Base-by-base conservation (phyloP, 2,888 invertebrate genomes). In the Drosophila longiperda region DNA sequence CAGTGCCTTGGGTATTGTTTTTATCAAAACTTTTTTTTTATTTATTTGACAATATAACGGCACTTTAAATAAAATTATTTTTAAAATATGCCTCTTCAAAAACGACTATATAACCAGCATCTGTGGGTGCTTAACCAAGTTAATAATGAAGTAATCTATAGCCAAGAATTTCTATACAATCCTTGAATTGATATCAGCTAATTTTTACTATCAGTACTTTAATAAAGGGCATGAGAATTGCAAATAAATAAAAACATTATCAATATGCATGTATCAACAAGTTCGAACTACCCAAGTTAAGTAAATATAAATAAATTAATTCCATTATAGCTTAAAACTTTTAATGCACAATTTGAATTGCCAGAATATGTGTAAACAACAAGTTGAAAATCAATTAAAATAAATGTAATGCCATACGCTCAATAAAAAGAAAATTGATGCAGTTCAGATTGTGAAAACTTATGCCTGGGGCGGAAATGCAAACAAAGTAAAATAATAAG, bases 61-160 rank as follows among this genome's bases (percentile, higher is more conserved):
- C 58, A 78, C 59, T 78, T 72, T 75, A 67, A 62, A 75, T 78
- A 63, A 67, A 78, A 78, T 78, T 78, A 78, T 78, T 78, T 72
- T 75, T 75, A 72, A 78, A 71, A 78, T 75, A 71, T 20, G 54
- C 29, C 53, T 54, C 61, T 66, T 77, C 60, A 32, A 63, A 61
- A 64, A 32, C 40, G 64, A 63, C 65, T 45, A 67, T 71, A 59
- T 55, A 71, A 75, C 36, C 61, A 23, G 8, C 53, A 54, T 70
- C 74, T 74, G 52, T 38, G 48, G 61, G 45, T 67, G 45, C 58
- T 78, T 55, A 60, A 40, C 62, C 38, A 55, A 59, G 55, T 49
- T 72, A 72, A 78, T 78, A 59, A 65, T 60, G 72, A 55, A 57
- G 63, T 67, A 78, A 67, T 75, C 40, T 40, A 12, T 34, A 34